Base-by-base conservation (phyloP, 2,888 invertebrate species). In the Hyles lineata region DNA sequence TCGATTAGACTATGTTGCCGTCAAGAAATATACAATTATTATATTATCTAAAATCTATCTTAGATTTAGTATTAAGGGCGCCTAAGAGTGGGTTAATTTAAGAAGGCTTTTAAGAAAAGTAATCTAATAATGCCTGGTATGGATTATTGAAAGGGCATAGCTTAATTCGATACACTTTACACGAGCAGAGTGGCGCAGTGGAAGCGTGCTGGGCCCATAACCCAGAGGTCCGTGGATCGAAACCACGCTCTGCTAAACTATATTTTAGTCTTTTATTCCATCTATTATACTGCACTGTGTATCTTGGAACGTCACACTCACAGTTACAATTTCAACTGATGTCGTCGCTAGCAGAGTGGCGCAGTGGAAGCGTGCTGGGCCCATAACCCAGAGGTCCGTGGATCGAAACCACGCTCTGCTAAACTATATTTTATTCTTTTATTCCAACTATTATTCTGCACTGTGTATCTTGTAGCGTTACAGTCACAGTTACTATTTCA, bases 201-300 rank as follows among this genome's bases (percentile, higher is more conserved):
- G 96, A 96, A 96, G 96, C 96, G 96, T 96, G 96, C 96, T 96
- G 96, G 96, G 96, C 96, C 96, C 96, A 97, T 97, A 97, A 97
- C 96, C 97, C 97, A 97, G 97, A 97, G 97, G 96, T 97, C 97
- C 97, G 97, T 97, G 96, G 97, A 97, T 97, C 96, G 97, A 97
- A 97, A 97, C 97, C 96, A 97, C 96, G 96, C 96, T 96, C 96
- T 96, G 96, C 96, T 96, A 96, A 55, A n/a, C 55, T 55, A 2
- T n/a, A n/a, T 55, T 52, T 17, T 55, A 55, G n/a, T 2, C 4
- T 55, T 55, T 55, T 55, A 55, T 55, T 55, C 3, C 15, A 15
- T 9, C 35, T 35, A 35, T 35, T 35, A 35, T 35, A 9, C 35
- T 9, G 29, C 29, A 29, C 29, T 29, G 8, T 35, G 8, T 35